These are phyloP conservation scores for Peromyscus polionotus DNA, from an alignment of 2,113 vertebrate genomes.

Conservation along the genomic window DNA sequence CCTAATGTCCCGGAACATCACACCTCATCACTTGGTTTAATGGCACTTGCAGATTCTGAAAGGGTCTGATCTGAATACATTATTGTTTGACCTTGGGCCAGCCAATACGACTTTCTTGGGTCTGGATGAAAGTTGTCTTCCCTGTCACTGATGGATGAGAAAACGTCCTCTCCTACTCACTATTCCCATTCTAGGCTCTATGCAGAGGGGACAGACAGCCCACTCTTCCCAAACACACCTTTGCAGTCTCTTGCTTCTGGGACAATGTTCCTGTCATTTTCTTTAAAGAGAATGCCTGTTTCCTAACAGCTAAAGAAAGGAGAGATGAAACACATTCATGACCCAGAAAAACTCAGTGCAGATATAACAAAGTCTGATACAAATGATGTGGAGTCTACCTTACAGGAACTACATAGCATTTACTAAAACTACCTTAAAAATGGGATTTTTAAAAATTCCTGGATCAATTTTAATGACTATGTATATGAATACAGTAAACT, in stretches of 20 bases:
- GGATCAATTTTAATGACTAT: slow-evolving; percentile 35
- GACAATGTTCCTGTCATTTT: neutral
- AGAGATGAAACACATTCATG: neutral
- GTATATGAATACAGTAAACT: slow-evolving; percentile 33
- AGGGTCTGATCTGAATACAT: neutral
- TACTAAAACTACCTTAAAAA: slow-evolving; percentile 50
- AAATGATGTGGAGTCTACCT: slow-evolving; percentile 42
- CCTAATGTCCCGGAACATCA: neutral
- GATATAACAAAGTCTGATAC: neutral
- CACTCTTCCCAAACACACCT: neutral
- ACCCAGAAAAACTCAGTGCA: neutral
- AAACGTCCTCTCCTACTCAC: neutral
- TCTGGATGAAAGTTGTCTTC: neutral
- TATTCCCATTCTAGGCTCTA: neutral
- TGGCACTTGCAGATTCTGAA: neutral
- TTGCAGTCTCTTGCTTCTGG: neutral
- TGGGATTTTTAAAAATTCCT: neutral
- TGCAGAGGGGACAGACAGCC: neutral
- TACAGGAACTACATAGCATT: slow-evolving; percentile 44
- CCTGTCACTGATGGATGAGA: neutral
- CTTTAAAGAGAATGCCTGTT: neutral
- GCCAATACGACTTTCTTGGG: neutral
- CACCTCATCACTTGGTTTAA: neutral
- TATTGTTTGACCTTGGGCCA: neutral
- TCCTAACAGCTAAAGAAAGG: slow-evolving; percentile 14